These are phyloP conservation scores for Diachasma alloeum DNA, from an alignment of 1,140 invertebrate genomes.

Conservation along the genomic window DNA sequence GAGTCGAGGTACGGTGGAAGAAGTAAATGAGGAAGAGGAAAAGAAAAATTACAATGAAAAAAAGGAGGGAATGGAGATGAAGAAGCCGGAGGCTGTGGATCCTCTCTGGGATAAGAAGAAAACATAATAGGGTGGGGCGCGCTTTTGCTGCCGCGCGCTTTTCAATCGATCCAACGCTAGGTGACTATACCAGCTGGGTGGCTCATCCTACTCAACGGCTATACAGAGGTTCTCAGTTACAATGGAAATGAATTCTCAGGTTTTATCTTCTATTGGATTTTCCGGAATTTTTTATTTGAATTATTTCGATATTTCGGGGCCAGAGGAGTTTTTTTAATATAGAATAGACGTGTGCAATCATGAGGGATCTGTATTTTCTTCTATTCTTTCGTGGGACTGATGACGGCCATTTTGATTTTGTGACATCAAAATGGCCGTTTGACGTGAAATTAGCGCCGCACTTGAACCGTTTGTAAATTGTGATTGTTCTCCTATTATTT, in stretches of 20 bases:
- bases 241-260: not conserved
- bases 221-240: slow-evolving; percentile 25
- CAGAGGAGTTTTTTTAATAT: too few species aligned
- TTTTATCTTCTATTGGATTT: not conserved
- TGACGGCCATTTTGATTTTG: too few species aligned
- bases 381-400: too few species aligned
- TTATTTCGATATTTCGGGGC: too few species aligned
- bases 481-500: not conserved
- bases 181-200: slow-evolving; percentile 21
- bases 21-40: not conserved
- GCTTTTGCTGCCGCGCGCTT: slow-evolving; percentile 57
- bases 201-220: slow-evolving; percentile 10
- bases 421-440: too few species aligned
- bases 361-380: too few species aligned
- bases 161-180: slow-evolving; percentile 60
- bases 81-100: slow-evolving; percentile 40
- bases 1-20: not conserved
- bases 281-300: too few species aligned
- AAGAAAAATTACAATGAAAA: slow-evolving; percentile 27
- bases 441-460: too few species aligned
- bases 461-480: too few species aligned
- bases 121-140: slow-evolving; percentile 60
- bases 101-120: slow-evolving; percentile 44
- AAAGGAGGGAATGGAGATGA: slow-evolving; percentile 11
- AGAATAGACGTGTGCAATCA: too few species aligned